Evolutionary conservation across 2,888 invertebrate genomes (phyloP).

Genomic region (Phengaris alcon): DNA sequence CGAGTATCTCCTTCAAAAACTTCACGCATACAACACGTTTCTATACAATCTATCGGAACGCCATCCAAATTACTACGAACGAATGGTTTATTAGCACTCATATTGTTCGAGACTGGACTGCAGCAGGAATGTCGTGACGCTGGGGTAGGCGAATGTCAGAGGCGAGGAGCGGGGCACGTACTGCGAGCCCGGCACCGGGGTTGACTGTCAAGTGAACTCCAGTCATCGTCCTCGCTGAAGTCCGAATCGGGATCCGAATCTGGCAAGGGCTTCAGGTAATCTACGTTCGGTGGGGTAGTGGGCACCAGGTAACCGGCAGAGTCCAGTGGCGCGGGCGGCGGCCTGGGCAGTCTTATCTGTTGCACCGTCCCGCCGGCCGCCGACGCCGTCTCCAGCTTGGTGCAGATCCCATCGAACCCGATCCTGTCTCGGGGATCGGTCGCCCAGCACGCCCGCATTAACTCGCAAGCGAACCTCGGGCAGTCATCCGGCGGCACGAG

Average conservation of each 20-base stretch:
- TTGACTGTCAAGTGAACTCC: slow-evolving; percentile 65
- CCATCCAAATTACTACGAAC: not conserved
- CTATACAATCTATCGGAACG: not conserved
- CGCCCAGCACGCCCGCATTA: slow-evolving; percentile 90
- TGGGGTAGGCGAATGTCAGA: slow-evolving; percentile 42
- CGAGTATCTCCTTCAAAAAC: not conserved
- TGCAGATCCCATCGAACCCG: slow-evolving; percentile 84
- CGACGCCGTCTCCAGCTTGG: slow-evolving; percentile 79
- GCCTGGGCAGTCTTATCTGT: slow-evolving; percentile 62
- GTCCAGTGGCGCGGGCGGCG: slow-evolving; percentile 81
- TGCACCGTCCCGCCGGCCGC: slow-evolving; percentile 50
- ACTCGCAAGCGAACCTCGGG: slow-evolving; percentile 83
- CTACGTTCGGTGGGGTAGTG: slow-evolving; percentile 67
- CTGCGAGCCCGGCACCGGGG: slow-evolving; percentile 49
- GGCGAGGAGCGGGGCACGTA: slow-evolving; percentile 60
- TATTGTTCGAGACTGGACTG: slow-evolving; percentile 46
- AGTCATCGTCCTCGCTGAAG: slow-evolving; percentile 61
- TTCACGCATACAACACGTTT: not conserved
- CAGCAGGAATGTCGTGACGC: slow-evolving; percentile 59
- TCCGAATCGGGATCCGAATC: slow-evolving; percentile 57
- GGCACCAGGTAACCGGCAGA: slow-evolving; percentile 85
- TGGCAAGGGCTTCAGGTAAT: slow-evolving; percentile 80
- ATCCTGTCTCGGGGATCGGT: slow-evolving; percentile 88
- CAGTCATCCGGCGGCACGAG: slow-evolving; percentile 89
- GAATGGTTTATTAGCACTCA: slow-evolving; percentile 46